Evolutionary conservation across 2,797 vertebrate species (phyloP).

Genomic region (Squalus acanthias): DNA sequence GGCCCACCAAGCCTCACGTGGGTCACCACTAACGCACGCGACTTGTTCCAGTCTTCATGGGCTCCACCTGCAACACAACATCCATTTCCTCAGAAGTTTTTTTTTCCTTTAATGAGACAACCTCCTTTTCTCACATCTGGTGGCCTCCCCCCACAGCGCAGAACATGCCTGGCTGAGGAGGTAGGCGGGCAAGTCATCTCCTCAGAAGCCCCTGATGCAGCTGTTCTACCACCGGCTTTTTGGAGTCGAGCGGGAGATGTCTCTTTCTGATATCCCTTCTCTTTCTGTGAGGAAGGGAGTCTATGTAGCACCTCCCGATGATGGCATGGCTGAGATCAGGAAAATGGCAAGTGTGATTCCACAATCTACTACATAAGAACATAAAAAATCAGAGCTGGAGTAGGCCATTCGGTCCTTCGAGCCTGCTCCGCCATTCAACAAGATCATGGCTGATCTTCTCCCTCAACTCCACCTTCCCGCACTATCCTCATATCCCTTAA

Average conservation of each 20-base stretch:
- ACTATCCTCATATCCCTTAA: too few relatives aligned
- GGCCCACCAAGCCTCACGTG: conserved; percentile 86
- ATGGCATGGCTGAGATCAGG: neutral
- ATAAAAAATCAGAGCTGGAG: too few relatives aligned
- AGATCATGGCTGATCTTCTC: too few relatives aligned
- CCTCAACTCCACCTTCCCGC: too few relatives aligned
- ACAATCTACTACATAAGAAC: neutral
- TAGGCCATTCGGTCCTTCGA: too few relatives aligned
- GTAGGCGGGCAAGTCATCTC: neutral
- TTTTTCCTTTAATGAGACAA: neutral
- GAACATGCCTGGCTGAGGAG: neutral
- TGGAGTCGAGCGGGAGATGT: neutral
- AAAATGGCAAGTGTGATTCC: neutral
- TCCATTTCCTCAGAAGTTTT: neutral
- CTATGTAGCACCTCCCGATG: neutral
- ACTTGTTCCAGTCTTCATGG: conserved; percentile 89
- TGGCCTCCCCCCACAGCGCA: neutral
- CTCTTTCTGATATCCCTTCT: neutral
- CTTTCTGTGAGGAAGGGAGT: neutral
- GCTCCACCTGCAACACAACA: conserved; percentile 71
- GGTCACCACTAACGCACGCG: conserved; percentile 83
- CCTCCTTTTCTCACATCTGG: neutral
- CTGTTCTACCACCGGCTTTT: neutral
- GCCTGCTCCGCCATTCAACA: too few relatives aligned
- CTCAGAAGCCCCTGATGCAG: neutral